Conservation (phyloP, 2,888 invertebrate species). For the Pilophorus perplexus region DNA sequence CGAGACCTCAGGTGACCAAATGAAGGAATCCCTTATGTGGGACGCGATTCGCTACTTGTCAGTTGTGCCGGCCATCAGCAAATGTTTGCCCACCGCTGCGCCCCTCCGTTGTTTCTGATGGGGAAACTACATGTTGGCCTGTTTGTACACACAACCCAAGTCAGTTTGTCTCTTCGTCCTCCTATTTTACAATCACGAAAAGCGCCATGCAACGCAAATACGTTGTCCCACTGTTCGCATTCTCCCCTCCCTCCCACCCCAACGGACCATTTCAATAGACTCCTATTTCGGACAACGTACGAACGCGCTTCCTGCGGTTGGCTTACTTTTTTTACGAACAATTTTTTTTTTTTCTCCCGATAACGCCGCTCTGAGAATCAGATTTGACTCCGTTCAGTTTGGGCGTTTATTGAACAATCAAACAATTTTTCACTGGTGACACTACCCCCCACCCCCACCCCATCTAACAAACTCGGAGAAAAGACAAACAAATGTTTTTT, state of each 20-base stretch:
- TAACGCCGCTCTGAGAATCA: too few species aligned
- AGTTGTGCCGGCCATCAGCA: conserved; percentile 26
- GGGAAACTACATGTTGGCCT: conserved; percentile 17
- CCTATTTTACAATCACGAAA: conserved; percentile 33
- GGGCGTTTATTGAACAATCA: too few species aligned
- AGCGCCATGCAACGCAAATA: conserved; percentile 31
- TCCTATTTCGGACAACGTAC: not conserved
- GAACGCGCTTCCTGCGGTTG: not conserved
- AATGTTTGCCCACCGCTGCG: conserved; percentile 33
- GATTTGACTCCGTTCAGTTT: too few species aligned
- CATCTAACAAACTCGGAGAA: too few species aligned
- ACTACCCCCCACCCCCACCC: too few species aligned
- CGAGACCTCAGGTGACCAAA: too few species aligned
- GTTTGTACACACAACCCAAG: conserved; percentile 17
- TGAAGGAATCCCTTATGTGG: too few species aligned
- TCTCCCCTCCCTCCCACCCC: not conserved
- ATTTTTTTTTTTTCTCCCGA: conserved; percentile 1
- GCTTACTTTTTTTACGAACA: not conserved
- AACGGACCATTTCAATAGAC: too few species aligned
- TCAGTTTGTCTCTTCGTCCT: conserved; percentile 22
- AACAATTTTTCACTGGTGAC: too few species aligned
- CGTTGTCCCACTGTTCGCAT: conserved; percentile 8
- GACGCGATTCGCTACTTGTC: conserved; percentile 15
- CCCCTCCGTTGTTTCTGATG: conserved; percentile 21
- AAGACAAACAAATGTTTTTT: too few species aligned